Conservation (phyloP, 2,888 invertebrate species). For the Criorhina ranunculi region DNA sequence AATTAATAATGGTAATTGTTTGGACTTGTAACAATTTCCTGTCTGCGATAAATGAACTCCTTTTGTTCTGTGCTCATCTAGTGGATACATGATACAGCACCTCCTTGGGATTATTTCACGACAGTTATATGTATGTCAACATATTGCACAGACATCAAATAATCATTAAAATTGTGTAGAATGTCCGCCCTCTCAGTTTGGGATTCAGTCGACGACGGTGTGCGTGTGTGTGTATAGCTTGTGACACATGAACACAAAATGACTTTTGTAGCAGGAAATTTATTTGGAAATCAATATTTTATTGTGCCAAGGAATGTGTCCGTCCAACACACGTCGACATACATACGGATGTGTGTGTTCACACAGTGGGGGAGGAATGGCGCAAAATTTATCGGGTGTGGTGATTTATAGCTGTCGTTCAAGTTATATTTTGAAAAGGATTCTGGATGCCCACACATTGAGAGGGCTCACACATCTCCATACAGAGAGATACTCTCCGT, state of each 20-base stretch:
- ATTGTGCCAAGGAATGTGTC: slow-evolving; percentile 61
- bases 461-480: not conserved
- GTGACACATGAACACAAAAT: slow-evolving; percentile 19
- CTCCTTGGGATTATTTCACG: slow-evolving; percentile 40
- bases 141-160: slow-evolving; percentile 69
- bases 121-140: slow-evolving; percentile 67
- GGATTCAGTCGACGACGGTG: not conserved
- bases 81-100: not conserved
- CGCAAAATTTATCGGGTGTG: slow-evolving; percentile 67
- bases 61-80: not conserved
- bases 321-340: slow-evolving; percentile 13
- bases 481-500: not conserved
- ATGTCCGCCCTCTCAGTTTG: not conserved
- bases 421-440: slow-evolving; percentile 62
- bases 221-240: not conserved
- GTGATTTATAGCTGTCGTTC: slow-evolving; percentile 72
- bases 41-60: slow-evolving; percentile 20
- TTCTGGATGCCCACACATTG: slow-evolving; percentile 21
- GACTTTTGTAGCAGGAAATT: slow-evolving; percentile 63
- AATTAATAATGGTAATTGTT: slow-evolving; percentile 66
- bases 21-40: slow-evolving; percentile 63
- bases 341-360: slow-evolving; percentile 29
- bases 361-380: slow-evolving; percentile 26
- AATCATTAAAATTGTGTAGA: slow-evolving; percentile 61
- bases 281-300: slow-evolving; percentile 75